These are phyloP conservation scores for Penaeus indicus DNA, from an alignment of 1,140 invertebrate genomes.

Conservation along the genomic window DNA sequence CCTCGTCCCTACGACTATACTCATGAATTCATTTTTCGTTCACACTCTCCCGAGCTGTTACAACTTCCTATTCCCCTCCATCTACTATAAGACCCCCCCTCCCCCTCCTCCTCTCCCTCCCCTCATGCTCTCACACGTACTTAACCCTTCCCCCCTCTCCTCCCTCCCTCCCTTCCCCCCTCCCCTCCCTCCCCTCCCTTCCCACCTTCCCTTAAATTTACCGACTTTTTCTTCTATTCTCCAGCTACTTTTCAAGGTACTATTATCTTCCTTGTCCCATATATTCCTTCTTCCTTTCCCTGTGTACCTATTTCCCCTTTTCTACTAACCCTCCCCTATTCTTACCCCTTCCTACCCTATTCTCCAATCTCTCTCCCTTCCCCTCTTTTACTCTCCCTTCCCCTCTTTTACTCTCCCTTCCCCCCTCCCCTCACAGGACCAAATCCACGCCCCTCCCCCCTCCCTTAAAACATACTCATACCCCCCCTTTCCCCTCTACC, in stretches of 20 bases:
- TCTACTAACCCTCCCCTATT: neutral
- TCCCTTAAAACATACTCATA: too few species aligned
- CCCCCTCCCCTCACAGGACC: neutral
- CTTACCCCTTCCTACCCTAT: neutral
- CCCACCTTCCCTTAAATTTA: neutral
- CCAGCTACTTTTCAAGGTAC: neutral
- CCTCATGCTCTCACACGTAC: too few species aligned
- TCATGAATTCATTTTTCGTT: too few species aligned
- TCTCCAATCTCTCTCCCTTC: too few species aligned
- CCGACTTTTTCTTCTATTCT: neutral
- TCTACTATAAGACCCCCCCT: too few species aligned
- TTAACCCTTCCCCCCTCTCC: neutral
- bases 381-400: too few species aligned
- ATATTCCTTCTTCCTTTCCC: neutral
- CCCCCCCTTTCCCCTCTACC: too few species aligned
- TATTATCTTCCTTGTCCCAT: neutral
- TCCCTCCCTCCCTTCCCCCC: too few species aligned
- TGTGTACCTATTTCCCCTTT: neutral
- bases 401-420: neutral
- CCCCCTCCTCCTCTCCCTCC: too few species aligned
- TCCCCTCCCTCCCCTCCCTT: neutral
- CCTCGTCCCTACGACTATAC: too few species aligned
- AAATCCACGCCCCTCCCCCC: neutral
- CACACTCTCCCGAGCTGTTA: too few species aligned
- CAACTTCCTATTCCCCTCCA: too few species aligned